Evolutionary conservation across 2,888 invertebrate species (phyloP).

Genomic region (Laothoe populi): DNA sequence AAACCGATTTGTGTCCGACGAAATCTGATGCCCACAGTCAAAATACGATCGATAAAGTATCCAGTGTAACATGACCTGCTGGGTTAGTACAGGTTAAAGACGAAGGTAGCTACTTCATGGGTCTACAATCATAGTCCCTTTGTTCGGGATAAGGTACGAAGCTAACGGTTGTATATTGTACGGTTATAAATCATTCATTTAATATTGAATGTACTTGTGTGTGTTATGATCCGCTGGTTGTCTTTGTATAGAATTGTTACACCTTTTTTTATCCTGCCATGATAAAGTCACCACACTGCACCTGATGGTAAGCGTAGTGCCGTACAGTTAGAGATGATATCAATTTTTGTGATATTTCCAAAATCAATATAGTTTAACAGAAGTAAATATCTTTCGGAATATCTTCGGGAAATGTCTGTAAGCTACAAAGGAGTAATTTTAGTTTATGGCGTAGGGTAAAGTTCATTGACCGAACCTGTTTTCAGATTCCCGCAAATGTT

Average conservation of each 20-base stretch:
- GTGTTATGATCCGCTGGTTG: slow-evolving; percentile 4
- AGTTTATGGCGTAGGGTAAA: too few species aligned
- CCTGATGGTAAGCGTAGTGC: too few species aligned
- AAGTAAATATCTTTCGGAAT: too few species aligned
- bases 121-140: slow-evolving; percentile 7
- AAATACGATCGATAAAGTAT: slow-evolving; percentile 45
- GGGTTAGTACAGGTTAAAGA: not conserved
- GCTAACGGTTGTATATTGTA: slow-evolving; percentile 26
- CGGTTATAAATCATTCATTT: slow-evolving; percentile 20
- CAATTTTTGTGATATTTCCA: too few species aligned
- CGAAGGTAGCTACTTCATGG: not conserved
- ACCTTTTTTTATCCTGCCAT: too few species aligned
- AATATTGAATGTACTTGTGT: slow-evolving; percentile 3
- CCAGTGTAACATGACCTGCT: slow-evolving; percentile 23
- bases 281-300: too few species aligned
- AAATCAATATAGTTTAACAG: too few species aligned
- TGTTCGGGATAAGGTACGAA: slow-evolving; percentile 19
- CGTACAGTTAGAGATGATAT: too few species aligned
- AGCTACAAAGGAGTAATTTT: too few species aligned
- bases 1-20: slow-evolving; percentile 55
- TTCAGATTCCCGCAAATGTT: too few species aligned
- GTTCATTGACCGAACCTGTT: too few species aligned
- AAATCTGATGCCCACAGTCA: slow-evolving; percentile 55
- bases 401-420: too few species aligned
- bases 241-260: not conserved